A percentile compares a stretch with the other conserved stretches of the same genome.
Conservation (phyloP, 2,888 invertebrate genomes). For the Acleris laterana region DNA sequence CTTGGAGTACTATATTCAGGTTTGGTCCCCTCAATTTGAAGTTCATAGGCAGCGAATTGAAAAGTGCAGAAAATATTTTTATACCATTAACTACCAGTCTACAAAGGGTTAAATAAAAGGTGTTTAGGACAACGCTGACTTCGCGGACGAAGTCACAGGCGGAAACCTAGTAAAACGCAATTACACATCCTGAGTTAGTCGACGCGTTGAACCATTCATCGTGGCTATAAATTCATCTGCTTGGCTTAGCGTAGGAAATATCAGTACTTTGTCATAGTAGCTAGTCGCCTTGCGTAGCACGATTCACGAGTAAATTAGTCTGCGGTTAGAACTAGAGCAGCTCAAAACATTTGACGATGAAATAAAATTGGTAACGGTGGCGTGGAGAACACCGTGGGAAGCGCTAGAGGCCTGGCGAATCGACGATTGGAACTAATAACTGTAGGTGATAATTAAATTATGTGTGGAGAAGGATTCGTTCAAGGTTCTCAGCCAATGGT, state of each 20-base stretch:
- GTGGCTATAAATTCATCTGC: too few relatives aligned
- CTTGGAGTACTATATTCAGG: too few relatives aligned
- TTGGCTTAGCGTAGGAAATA: neutral
- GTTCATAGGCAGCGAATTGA: too few relatives aligned
- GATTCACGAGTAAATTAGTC: conserved; percentile 1
- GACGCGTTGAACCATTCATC: too few relatives aligned
- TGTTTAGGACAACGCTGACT: too few relatives aligned
- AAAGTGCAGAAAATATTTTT: too few relatives aligned
- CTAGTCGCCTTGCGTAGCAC: neutral
- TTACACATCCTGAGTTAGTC: too few relatives aligned
- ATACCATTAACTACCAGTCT: too few relatives aligned
- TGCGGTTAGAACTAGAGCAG: conserved; percentile 27
- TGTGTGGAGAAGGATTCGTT: conserved; percentile 19
- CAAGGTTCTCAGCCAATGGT: conserved; percentile 16
- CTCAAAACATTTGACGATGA: conserved; percentile 7
- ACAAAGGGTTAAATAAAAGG: too few relatives aligned
- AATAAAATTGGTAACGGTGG: conserved; percentile 8
- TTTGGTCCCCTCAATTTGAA: too few relatives aligned
- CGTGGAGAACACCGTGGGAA: conserved; percentile 16
- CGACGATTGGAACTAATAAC: conserved; percentile 24
- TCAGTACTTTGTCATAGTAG: neutral
- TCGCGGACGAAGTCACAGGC: too few relatives aligned
- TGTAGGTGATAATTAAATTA: conserved; percentile 19
- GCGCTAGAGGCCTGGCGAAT: conserved; percentile 5
- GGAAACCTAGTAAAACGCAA: too few relatives aligned